Evolutionary conservation across 1,140 invertebrate species (phyloP).

Genomic region (Wiebesia pumilae): DNA sequence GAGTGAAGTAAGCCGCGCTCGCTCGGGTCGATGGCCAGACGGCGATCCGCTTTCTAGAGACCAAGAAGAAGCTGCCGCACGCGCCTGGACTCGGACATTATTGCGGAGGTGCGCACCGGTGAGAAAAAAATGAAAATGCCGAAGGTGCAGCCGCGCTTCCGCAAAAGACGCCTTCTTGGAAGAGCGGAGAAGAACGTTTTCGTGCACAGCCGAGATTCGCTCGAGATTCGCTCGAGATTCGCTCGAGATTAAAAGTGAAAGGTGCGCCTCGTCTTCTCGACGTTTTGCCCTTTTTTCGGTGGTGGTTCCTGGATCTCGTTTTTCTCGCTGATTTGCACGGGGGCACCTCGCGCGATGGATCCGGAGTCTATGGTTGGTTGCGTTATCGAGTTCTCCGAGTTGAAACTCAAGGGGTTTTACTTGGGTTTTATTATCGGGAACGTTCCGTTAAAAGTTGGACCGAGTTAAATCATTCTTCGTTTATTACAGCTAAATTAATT

Average conservation of each 20-base stretch:
- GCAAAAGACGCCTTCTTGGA: not conserved
- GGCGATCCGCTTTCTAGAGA: constrained; percentile 38
- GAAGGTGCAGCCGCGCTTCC: not conserved
- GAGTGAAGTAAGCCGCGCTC: not conserved
- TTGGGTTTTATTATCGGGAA: no score
- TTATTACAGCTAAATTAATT: no score
- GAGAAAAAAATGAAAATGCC: not conserved
- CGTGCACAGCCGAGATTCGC: constrained; percentile 23
- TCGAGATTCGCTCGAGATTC: constrained; percentile 38
- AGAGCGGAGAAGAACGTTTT: not conserved
- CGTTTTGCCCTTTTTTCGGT: not conserved
- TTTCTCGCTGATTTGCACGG: not conserved
- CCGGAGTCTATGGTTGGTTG: not conserved
- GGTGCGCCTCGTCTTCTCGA: not conserved
- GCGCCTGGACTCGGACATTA: not conserved
- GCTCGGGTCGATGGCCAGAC: constrained; percentile 15
- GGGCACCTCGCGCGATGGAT: not conserved
- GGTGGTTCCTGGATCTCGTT: not conserved
- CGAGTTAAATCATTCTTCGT: no score
- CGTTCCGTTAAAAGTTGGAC: no score
- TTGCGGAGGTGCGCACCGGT: not conserved
- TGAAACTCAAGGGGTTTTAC: not conserved
- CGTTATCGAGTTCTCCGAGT: not conserved
- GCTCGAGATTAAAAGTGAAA: constrained; percentile 48
- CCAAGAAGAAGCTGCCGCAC: not conserved